These are phyloP conservation scores for Microctonus brassicae DNA, from an alignment of 2,888 invertebrate genomes.

Conservation along the genomic window DNA sequence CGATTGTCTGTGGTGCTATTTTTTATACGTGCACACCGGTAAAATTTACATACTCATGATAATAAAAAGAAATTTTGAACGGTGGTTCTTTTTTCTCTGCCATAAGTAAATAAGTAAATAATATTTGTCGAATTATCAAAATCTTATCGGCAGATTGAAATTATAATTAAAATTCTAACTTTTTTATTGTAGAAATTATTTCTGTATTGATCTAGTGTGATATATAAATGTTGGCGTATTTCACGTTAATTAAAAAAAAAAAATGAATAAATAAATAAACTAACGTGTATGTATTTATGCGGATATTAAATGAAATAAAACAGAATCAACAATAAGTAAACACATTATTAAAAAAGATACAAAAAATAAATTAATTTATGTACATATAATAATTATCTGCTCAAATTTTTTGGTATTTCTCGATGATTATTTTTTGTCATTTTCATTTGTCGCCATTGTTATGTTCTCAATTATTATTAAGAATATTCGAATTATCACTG, in stretches of 20 bases:
- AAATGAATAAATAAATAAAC: neutral
- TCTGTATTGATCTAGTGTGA: neutral
- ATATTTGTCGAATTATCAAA: neutral
- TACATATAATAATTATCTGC: neutral
- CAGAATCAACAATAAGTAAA: neutral
- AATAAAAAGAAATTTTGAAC: neutral
- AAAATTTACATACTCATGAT: neutral
- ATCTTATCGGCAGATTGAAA: neutral
- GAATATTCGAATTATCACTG: neutral
- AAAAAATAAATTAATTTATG: neutral
- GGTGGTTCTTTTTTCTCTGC: conserved; percentile 1
- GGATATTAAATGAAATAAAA: neutral
- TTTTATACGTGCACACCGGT: conserved; percentile 25
- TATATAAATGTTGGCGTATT: neutral
- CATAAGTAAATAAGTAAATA: conserved; percentile 1
- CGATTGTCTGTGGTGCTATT: conserved; percentile 32
- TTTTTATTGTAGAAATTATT: neutral
- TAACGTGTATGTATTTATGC: neutral
- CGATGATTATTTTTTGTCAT: neutral
- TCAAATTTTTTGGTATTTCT: neutral
- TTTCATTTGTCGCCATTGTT: neutral
- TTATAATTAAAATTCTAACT: neutral
- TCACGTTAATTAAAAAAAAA: neutral
- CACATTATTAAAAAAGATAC: neutral
- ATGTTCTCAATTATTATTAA: neutral